Evolutionary conservation across 2,113 vertebrate genomes (phyloP).

Genomic region (Clarias gariepinus): DNA sequence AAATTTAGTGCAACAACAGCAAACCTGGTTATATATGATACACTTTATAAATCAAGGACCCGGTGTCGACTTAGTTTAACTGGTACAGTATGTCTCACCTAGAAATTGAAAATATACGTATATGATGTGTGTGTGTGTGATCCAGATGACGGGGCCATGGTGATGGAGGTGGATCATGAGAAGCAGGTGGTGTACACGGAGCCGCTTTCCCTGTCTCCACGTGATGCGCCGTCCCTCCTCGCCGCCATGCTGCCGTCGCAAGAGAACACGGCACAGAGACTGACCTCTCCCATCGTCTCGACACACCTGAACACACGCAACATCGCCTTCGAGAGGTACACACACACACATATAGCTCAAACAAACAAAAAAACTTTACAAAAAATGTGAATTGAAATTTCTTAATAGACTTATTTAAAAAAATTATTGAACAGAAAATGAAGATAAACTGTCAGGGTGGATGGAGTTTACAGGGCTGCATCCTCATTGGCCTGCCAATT

Average conservation of each 20-base stretch:
- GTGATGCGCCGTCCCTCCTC: constrained; percentile 84
- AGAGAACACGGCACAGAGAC: constrained; percentile 88
- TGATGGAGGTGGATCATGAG: constrained; percentile 97
- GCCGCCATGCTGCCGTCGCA: constrained; percentile 90
- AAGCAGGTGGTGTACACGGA: constrained; percentile 94
- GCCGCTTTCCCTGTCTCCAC: constrained; percentile 80
- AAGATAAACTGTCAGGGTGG: no score
- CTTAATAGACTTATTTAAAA: no score
- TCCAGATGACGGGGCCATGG: constrained; percentile 86
- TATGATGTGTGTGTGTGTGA: neutral
- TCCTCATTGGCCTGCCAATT: no score
- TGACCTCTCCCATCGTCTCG: constrained; percentile 91
- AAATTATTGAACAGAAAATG: no score
- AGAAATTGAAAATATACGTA: neutral
- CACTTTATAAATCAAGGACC: neutral
- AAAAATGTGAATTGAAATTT: neutral
- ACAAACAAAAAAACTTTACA: neutral
- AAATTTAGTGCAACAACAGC: neutral
- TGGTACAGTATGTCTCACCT: no score
- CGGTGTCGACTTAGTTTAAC: no score
- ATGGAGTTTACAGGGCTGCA: no score
- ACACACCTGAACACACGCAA: constrained; percentile 94
- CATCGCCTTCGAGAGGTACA: constrained; percentile 91
- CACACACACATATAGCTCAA: neutral
- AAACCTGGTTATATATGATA: neutral